Evolutionary conservation across 2,888 invertebrate genomes (phyloP).

Genomic region (Salpingus planirostris): DNA sequence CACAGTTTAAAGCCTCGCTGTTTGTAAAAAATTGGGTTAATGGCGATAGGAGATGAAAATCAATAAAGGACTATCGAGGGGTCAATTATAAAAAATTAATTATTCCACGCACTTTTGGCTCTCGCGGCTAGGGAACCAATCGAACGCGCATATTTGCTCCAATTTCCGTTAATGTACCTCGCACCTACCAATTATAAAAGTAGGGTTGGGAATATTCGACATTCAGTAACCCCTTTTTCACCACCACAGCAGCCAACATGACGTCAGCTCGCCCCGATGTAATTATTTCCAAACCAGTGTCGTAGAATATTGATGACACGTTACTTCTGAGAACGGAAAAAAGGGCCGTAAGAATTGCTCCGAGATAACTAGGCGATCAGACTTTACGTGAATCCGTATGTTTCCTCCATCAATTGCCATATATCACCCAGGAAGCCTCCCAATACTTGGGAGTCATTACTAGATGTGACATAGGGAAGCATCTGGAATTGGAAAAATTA

Average conservation of each 20-base stretch:
- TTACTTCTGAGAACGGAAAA: slow-evolving; percentile 19
- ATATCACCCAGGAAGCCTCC: slow-evolving; percentile 40
- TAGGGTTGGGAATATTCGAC: slow-evolving; percentile 34
- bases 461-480: slow-evolving; percentile 33
- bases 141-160: neutral
- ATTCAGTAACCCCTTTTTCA: slow-evolving; percentile 21
- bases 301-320: slow-evolving; percentile 24
- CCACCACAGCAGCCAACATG: slow-evolving; percentile 30
- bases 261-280: slow-evolving; percentile 29
- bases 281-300: slow-evolving; percentile 25
- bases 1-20: neutral
- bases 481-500: slow-evolving; percentile 24
- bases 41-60: too few species aligned
- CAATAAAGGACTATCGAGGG: too few species aligned
- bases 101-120: too few species aligned
- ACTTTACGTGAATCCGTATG: slow-evolving; percentile 37
- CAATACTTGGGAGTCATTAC: slow-evolving; percentile 24
- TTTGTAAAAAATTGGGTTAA: neutral
- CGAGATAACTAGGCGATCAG: too few species aligned
- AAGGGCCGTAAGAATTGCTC: too few species aligned
- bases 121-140: neutral
- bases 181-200: slow-evolving; percentile 36
- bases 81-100: too few species aligned
- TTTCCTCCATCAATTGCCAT: slow-evolving; percentile 36
- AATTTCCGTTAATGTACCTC: slow-evolving; percentile 9